Evolutionary conservation across 1,140 invertebrate species (phyloP), one percentile per base, ranked within the genome.

Genomic region (Maconellicoccus hirsutus): DNA sequence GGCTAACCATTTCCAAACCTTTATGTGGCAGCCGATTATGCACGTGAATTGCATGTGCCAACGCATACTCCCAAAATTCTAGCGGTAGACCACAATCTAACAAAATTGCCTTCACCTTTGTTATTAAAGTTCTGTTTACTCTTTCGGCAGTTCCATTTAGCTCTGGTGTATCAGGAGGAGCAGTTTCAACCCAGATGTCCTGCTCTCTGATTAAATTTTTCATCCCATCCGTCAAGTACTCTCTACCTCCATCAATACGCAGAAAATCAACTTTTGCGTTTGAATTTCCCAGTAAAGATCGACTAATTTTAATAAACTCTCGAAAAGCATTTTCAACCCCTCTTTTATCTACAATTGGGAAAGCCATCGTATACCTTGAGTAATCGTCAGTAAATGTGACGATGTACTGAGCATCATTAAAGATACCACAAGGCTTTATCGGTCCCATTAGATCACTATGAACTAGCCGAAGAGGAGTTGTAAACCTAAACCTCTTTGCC

Each of bases 231-330:
- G 76, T 80, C 0, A 75, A 25, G 74, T 79, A 81, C 73, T 82
- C 81, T 16, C 25, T 75, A 2, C 80, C 81, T 75, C 82, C 82
- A 69, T 82, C 81, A 61, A 61, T 61, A 8, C 59, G 6, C 4
- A 61, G 21, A 22, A 16, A 19, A 19, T 61, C 7, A 8, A 61
- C 21, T 61, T 61, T 61, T 16, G 6, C 4, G 4, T 16, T 19
- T 10, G n/a, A 19, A 8, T 61, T 19, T 6, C 59, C 59, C 19
- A 61, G 7, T 10, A 19, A 10, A 6, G 7, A 6, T 61, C 59
- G 7, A 16, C 14, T 61, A 8, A 19, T 6, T 61, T 61, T 61
- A 61, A 61, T 7, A 19, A 61, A 61, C 21, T 61, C 59, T 19
- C 7, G 6, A 61, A 61, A 61, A 6, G 59, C 21, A 19, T 6